phyloP scores from a whole-genome alignment of 2,797 vertebrate species.

The Spinus olivaceus region DNA sequence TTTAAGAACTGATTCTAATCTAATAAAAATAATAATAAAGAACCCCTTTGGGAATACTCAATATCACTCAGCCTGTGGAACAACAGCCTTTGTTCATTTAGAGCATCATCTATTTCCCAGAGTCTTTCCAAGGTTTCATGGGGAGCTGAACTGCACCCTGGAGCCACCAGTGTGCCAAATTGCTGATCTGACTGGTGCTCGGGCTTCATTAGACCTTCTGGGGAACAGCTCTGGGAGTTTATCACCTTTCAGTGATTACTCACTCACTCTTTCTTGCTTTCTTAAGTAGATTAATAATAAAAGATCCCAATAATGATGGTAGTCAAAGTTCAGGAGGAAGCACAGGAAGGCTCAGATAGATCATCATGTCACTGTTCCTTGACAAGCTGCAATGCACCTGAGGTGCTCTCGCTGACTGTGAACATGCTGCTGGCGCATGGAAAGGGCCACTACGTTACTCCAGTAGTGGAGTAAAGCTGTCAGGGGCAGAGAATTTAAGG shows the following conservation, averaged over 20 bases:
- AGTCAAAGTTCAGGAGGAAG: not conserved
- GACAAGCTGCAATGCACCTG: not conserved
- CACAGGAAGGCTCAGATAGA: not conserved
- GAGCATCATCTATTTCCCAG: not conserved
- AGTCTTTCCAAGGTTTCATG: not conserved
- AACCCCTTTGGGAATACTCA: not conserved
- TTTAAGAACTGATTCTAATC: slow-evolving; percentile 54
- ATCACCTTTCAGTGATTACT: not conserved
- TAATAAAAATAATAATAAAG: not conserved
- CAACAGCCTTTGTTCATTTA: slow-evolving; percentile 47
- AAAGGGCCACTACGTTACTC: not conserved
- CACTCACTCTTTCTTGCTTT: not conserved
- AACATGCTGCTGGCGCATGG: not conserved
- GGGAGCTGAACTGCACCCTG: not conserved
- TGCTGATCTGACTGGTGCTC: not conserved
- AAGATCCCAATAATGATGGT: not conserved
- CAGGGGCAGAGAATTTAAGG: not conserved
- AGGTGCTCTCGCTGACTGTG: not conserved
- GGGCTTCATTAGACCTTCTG: not conserved
- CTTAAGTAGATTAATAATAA: not conserved
- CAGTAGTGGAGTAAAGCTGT: not conserved
- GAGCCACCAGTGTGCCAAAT: not conserved
- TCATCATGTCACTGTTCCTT: not conserved
- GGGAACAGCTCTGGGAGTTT: not conserved
- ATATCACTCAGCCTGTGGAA: slow-evolving; percentile 12